These are phyloP conservation scores for Sinhomidia bicolor DNA, from an alignment of 2,888 invertebrate genomes.

Conservation along the genomic window DNA sequence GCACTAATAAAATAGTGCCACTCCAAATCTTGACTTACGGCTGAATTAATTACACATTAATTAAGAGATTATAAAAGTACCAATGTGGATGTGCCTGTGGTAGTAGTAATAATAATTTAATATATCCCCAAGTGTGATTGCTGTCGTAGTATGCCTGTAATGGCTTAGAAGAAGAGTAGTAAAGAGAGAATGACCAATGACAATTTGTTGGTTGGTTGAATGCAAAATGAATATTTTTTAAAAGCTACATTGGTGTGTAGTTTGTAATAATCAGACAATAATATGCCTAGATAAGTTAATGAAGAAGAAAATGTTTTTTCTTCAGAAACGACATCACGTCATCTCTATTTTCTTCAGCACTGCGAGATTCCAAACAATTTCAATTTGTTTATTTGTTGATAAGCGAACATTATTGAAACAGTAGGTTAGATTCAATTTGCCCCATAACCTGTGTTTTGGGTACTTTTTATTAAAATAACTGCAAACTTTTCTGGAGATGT, in stretches of 20 bases:
- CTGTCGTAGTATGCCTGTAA: constrained; percentile 35
- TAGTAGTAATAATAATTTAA: constrained; percentile 58
- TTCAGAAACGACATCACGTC: background rate
- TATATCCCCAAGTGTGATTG: constrained; percentile 61
- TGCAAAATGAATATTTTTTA: background rate
- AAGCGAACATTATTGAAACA: no score
- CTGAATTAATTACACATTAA: constrained; percentile 80
- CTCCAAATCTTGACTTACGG: constrained; percentile 79
- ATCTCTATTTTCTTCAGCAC: background rate
- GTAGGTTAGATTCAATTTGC: no score
- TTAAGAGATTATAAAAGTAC: constrained; percentile 79
- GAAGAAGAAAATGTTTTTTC: background rate
- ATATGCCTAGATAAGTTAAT: no score
- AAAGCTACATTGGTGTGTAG: no score
- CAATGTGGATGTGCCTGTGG: constrained; percentile 66
- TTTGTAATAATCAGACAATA: no score
- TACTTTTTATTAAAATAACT: no score
- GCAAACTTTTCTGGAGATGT: no score
- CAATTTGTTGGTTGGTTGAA: constrained; percentile 7
- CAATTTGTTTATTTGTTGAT: no score
- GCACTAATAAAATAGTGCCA: constrained; percentile 71
- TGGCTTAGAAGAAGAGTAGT: background rate
- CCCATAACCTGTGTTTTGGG: no score
- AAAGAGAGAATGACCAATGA: constrained; percentile 36
- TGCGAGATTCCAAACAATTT: no score